phyloP scores from a whole-genome alignment of 2,113 vertebrate species.

The Abramis brama region DNA sequence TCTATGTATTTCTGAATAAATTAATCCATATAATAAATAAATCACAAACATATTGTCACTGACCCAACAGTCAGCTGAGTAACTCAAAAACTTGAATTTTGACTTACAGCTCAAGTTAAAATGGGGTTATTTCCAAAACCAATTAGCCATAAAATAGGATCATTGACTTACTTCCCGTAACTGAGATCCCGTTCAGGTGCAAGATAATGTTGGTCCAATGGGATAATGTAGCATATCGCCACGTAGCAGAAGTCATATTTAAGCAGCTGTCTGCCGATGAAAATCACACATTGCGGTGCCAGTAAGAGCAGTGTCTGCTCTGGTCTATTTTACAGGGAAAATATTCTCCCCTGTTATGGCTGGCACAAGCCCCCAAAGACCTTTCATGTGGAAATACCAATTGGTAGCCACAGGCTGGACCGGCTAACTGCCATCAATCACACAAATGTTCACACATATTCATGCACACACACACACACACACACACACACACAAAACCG shows the following conservation, averaged over 20 bases:
- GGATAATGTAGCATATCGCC: slow-evolving; percentile 6
- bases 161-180: background rate
- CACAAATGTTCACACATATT: slow-evolving; percentile 7
- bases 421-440: slow-evolving; percentile 17
- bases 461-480: too few species aligned
- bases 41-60: background rate
- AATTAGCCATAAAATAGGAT: slow-evolving; percentile 17
- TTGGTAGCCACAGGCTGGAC: slow-evolving; percentile 26
- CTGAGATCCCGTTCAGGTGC: slow-evolving; percentile 3
- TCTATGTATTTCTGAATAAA: background rate
- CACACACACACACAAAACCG: background rate
- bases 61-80: background rate
- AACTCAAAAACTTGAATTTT: background rate
- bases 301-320: slow-evolving; percentile 30
- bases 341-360: slow-evolving; percentile 32
- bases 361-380: slow-evolving; percentile 22
- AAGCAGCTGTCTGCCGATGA: slow-evolving; percentile 7
- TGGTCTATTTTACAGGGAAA: slow-evolving; percentile 40
- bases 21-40: background rate
- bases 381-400: slow-evolving; percentile 34
- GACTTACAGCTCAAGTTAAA: background rate
- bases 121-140: background rate
- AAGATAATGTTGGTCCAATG: slow-evolving; percentile 14
- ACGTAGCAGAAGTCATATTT: slow-evolving; percentile 22
- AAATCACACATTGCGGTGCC: slow-evolving; percentile 20